Conservation (phyloP, 2,797 vertebrate genomes). For the Xiphorhynchus erythropygius region DNA sequence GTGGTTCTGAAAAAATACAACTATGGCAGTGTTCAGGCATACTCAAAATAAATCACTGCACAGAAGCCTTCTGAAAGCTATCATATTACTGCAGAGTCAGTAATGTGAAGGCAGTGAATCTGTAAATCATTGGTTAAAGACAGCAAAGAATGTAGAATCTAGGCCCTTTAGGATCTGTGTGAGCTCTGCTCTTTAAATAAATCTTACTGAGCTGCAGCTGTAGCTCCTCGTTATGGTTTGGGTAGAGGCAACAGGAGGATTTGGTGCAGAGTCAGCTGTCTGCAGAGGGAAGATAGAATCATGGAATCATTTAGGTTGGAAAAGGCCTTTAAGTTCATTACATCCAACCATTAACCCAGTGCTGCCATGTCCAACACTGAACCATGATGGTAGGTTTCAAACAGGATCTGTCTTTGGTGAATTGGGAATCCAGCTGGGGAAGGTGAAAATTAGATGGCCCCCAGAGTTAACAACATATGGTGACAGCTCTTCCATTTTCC, state of each 20-base stretch:
- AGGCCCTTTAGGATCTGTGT: neutral
- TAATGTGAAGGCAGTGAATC: neutral
- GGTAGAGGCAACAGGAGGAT: neutral
- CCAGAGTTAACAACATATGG: neutral
- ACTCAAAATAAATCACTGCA: neutral
- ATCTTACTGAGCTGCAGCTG: neutral
- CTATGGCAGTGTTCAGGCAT: neutral
- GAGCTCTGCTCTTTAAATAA: neutral
- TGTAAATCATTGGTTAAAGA: neutral
- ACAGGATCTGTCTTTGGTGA: neutral
- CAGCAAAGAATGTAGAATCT: neutral
- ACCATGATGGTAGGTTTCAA: neutral
- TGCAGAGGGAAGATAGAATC: neutral
- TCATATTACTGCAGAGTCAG: neutral
- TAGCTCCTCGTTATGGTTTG: neutral
- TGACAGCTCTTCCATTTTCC: neutral
- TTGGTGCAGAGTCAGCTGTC: neutral
- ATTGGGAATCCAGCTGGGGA: neutral
- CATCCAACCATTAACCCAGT: neutral
- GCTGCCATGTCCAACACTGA: neutral
- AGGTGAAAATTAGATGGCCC: neutral
- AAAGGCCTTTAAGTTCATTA: neutral
- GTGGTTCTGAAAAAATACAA: neutral
- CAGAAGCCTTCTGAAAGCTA: neutral
- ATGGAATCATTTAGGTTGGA: neutral